Conservation (phyloP, 2,113 vertebrate species). For the Elephas maximus region DNA sequence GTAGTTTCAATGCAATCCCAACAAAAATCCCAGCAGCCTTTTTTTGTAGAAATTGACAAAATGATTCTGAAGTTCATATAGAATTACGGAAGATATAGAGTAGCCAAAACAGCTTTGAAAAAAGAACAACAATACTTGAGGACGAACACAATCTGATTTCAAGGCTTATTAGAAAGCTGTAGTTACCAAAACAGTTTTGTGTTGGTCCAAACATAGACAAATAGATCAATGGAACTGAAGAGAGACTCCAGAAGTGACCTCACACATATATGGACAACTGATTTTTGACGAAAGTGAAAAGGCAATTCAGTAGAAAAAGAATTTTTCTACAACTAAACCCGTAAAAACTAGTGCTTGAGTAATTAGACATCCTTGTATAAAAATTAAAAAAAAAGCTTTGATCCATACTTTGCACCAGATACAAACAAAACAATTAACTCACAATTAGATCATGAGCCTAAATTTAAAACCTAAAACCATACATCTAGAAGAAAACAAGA, state of each 20-base stretch:
- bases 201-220: constrained; percentile 3
- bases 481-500: neutral
- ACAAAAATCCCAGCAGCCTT: too few relatives aligned
- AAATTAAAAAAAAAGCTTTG: neutral
- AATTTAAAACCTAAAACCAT: neutral
- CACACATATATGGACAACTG: too few relatives aligned
- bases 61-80: neutral
- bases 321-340: neutral
- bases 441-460: neutral
- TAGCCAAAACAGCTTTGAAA: neutral
- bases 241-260: too few relatives aligned
- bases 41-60: too few relatives aligned
- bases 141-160: neutral
- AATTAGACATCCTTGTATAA: neutral
- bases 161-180: neutral
- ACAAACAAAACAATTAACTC: neutral
- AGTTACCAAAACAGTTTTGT: neutral
- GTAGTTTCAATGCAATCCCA: too few relatives aligned
- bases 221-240: neutral
- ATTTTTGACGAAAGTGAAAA: too few relatives aligned
- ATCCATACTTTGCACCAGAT: neutral
- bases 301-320: neutral
- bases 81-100: constrained; percentile 13
- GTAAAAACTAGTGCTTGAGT: neutral
- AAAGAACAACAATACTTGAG: neutral